Percentiles rank a stretch among this genome's conserved stretches.
Conservation (phyloP, 2,888 invertebrate species). For the Hirtodrosophila duncani region DNA sequence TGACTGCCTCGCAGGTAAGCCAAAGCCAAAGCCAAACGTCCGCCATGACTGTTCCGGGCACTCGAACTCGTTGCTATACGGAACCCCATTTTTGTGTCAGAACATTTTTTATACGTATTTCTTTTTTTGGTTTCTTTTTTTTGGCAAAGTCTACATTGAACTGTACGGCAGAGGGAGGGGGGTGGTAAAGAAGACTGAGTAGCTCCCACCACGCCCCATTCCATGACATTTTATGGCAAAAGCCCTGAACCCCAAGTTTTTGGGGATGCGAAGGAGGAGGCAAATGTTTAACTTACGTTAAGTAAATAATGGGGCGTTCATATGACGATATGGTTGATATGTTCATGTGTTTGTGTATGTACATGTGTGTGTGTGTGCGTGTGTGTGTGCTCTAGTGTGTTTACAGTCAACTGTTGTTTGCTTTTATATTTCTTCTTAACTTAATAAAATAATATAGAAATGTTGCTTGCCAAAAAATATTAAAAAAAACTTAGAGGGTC, state of each 20-base stretch:
- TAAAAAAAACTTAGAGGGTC: constrained; percentile 20
- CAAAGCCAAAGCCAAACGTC: constrained; percentile 26
- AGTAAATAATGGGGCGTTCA: constrained; percentile 74
- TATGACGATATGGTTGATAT: constrained; percentile 49
- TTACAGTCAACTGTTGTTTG: constrained; percentile 61
- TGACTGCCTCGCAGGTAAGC: constrained; percentile 58
- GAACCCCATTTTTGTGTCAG: constrained; percentile 6
- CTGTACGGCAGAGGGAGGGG: constrained; percentile 9
- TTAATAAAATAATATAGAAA: constrained; percentile 68
- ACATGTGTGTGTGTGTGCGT: constrained; percentile 23
- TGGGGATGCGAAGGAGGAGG: constrained; percentile 15
- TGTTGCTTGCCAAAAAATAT: constrained; percentile 39
- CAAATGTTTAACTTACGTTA: constrained; percentile 71
- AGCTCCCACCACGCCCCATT: too few relatives aligned
- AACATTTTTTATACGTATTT: constrained; percentile 26
- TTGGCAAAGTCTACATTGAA: constrained; percentile 37
- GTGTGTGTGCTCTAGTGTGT: constrained; percentile 43
- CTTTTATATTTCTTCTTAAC: constrained; percentile 62
- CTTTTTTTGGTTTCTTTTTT: constrained; percentile 27
- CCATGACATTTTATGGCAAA: too few relatives aligned
- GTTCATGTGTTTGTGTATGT: constrained; percentile 31
- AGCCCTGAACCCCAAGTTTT: neutral
- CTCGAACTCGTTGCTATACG: neutral
- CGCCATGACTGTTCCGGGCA: neutral
- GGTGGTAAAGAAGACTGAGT: too few relatives aligned